Percentiles rank a stretch among this genome's conserved stretches.
phyloP scores from a whole-genome alignment of 2,113 vertebrate genomes.

The Dasypus novemcinctus region DNA sequence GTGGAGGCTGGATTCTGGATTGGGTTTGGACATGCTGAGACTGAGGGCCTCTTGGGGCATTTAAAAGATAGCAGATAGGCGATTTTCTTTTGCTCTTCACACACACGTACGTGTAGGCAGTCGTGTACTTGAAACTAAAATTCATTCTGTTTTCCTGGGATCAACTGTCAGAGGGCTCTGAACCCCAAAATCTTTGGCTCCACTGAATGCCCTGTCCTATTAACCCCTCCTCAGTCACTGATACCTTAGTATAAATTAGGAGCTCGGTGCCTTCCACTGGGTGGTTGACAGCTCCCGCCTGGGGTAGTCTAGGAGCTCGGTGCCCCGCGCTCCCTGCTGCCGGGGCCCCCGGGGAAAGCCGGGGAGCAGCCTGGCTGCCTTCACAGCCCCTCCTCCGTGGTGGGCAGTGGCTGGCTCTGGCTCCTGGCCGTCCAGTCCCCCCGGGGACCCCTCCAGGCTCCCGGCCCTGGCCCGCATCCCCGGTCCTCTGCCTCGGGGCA shows the following conservation, averaged over 20 bases:
- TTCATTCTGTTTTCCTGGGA: not conserved
- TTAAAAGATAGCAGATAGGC: not conserved
- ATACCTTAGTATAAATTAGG: not conserved
- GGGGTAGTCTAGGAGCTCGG: not conserved
- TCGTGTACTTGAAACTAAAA: not conserved
- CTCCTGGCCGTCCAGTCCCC: not conserved
- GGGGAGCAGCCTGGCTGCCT: not conserved
- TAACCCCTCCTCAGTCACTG: not conserved
- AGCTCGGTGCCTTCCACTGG: not conserved
- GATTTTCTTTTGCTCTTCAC: not conserved
- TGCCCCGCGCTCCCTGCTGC: not conserved
- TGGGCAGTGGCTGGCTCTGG: not conserved
- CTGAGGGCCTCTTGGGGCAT: not conserved
- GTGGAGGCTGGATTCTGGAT: not conserved
- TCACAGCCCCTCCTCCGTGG: not conserved
- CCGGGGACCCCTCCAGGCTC: not conserved
- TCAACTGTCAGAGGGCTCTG: not conserved
- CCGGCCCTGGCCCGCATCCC: not conserved
- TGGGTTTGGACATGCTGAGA: not conserved
- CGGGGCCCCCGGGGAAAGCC: not conserved
- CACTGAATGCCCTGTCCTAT: not conserved
- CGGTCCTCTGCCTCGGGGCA: not conserved
- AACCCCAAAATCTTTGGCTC: not conserved
- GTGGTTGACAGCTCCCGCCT: not conserved
- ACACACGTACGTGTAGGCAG: accelerated